Conservation (phyloP, 2,797 vertebrate genomes). For the Ara ararauna region DNA sequence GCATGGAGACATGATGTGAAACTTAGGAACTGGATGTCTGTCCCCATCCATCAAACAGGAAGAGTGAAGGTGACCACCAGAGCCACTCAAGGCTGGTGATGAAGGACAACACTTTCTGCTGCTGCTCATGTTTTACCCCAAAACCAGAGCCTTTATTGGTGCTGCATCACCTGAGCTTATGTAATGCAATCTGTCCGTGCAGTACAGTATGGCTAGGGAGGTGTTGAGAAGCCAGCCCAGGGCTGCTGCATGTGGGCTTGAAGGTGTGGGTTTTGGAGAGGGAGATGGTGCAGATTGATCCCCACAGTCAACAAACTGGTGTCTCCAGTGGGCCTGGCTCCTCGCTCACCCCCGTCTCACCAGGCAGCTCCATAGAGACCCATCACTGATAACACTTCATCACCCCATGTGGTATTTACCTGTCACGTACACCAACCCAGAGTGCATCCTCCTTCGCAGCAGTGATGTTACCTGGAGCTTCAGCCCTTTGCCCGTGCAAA, state of each 20-base stretch:
- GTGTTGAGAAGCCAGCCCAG: neutral
- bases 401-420: neutral
- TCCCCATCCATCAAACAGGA: neutral
- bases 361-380: neutral
- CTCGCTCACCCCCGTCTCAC: neutral
- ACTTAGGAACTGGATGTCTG: neutral
- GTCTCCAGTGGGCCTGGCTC: neutral
- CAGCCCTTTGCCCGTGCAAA: neutral
- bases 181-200: accelerated
- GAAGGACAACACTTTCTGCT: neutral
- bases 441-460: neutral
- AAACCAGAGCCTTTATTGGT: neutral
- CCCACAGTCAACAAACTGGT: neutral
- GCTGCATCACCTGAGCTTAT: neutral
- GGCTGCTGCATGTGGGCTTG: neutral
- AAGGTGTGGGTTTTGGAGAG: neutral
- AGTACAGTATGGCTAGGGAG: accelerated
- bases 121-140: neutral
- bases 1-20: neutral
- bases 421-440: accelerated
- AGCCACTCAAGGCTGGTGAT: neutral
- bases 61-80: neutral
- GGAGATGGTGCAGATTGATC: neutral
- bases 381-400: neutral
- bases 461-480: accelerated